phyloP scores from a whole-genome alignment of 2,113 vertebrate genomes.

The Vombatus ursinus region DNA sequence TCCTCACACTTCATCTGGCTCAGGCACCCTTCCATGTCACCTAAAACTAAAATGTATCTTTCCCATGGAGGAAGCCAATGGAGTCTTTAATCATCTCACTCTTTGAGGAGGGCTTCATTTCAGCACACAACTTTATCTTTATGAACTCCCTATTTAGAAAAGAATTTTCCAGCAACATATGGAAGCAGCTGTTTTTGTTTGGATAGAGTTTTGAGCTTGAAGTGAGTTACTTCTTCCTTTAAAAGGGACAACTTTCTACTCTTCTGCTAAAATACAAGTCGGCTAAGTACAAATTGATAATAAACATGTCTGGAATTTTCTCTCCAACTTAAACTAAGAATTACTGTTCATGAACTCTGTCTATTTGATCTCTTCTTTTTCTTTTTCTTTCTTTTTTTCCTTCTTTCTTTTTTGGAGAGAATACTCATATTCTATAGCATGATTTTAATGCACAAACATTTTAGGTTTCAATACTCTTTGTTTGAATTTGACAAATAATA shows the following conservation, averaged over 20 bases:
- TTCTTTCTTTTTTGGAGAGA: slow-evolving; percentile 43
- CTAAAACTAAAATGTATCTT: slow-evolving; percentile 73
- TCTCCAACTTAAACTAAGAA: slow-evolving; percentile 75
- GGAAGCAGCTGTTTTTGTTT: slow-evolving; percentile 85
- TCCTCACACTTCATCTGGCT: slow-evolving; percentile 65
- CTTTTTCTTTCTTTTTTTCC: neutral
- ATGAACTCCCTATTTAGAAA: slow-evolving; percentile 79
- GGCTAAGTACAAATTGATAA: slow-evolving; percentile 82
- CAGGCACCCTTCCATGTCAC: slow-evolving; percentile 58
- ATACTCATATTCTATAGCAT: slow-evolving; percentile 73
- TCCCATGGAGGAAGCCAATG: slow-evolving; percentile 62
- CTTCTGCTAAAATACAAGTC: slow-evolving; percentile 80
- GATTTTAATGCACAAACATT: slow-evolving; percentile 64
- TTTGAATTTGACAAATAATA: slow-evolving; percentile 65
- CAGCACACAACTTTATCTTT: slow-evolving; percentile 79
- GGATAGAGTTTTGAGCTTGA: slow-evolving; percentile 74
- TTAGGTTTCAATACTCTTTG: slow-evolving; percentile 66
- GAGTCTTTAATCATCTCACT: slow-evolving; percentile 73
- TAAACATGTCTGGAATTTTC: slow-evolving; percentile 81
- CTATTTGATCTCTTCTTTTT: slow-evolving; percentile 76
- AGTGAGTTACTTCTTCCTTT: slow-evolving; percentile 84
- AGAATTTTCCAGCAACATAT: slow-evolving; percentile 83
- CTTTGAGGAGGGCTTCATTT: slow-evolving; percentile 77
- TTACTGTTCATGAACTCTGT: slow-evolving; percentile 81
- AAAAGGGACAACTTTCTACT: slow-evolving; percentile 79